Percentiles rank a stretch among this genome's conserved stretches.
These are phyloP conservation scores for Ferrisia virgata DNA, from an alignment of 2,888 invertebrate species.

Conservation along the genomic window DNA sequence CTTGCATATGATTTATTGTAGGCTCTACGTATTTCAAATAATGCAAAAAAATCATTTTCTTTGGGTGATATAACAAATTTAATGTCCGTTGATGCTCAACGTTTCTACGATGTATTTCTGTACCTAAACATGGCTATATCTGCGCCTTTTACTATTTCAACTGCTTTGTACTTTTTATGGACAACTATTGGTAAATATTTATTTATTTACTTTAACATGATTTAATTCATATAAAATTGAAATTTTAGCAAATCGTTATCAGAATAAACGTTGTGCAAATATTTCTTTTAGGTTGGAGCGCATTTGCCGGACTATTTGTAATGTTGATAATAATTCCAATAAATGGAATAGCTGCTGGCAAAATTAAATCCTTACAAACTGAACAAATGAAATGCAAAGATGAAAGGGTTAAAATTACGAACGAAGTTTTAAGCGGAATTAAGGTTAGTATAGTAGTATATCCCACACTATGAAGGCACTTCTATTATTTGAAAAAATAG, in stretches of 20 bases:
- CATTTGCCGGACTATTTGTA: slow-evolving; percentile 60
- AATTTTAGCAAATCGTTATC: not conserved
- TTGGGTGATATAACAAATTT: slow-evolving; percentile 58
- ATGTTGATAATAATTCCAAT: slow-evolving; percentile 59
- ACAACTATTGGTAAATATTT: slow-evolving; percentile 51
- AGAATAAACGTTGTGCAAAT: not conserved
- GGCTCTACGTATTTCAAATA: slow-evolving; percentile 54
- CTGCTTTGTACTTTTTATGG: slow-evolving; percentile 59
- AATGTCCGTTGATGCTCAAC: slow-evolving; percentile 57
- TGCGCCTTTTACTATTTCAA: slow-evolving; percentile 58
- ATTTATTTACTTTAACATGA: not conserved
- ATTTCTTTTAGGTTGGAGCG: slow-evolving; percentile 56
- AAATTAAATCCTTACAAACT: slow-evolving; percentile 55
- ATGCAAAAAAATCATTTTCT: slow-evolving; percentile 54
- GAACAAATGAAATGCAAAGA: slow-evolving; percentile 60
- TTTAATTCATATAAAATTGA: not conserved
- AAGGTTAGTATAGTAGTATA: slow-evolving; percentile 51
- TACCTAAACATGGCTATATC: slow-evolving; percentile 57
- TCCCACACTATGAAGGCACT: slow-evolving; percentile 47
- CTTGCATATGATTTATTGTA: not conserved
- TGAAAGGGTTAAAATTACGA: slow-evolving; percentile 60
- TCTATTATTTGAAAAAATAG: not conserved
- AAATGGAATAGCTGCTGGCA: slow-evolving; percentile 55
- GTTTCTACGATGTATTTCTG: slow-evolving; percentile 55
- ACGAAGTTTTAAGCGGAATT: slow-evolving; percentile 60